Conservation (phyloP, 2,888 invertebrate genomes). For the Steinernema carpocapsae region DNA sequence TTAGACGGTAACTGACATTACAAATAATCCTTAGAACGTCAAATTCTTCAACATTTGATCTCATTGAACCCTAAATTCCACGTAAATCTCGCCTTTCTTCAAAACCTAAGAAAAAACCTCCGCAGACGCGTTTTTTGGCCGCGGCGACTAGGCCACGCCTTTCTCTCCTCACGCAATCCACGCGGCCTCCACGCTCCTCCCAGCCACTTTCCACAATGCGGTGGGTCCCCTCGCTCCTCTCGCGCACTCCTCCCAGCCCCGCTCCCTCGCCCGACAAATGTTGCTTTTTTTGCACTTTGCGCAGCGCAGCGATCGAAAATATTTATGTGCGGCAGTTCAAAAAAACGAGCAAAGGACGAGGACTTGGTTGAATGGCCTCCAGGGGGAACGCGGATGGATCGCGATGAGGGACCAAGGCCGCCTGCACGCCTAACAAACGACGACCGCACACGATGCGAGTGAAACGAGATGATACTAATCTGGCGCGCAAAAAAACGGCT, state of each 20-base stretch:
- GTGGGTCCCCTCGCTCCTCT: not conserved
- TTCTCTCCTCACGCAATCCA: not conserved
- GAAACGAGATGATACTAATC: constrained; percentile 35
- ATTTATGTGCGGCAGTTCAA: constrained; percentile 28
- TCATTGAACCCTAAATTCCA: too few species aligned
- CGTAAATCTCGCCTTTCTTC: too few species aligned
- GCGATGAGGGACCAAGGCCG: not conserved
- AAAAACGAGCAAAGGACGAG: constrained; percentile 30
- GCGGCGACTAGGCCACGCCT: constrained; percentile 7
- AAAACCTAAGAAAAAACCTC: too few species aligned
- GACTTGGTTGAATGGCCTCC: constrained; percentile 28
- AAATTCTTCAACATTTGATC: too few species aligned
- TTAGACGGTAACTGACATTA: too few species aligned
- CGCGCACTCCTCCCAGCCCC: constrained; percentile 4
- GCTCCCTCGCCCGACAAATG: constrained; percentile 20
- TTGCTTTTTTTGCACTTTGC: constrained; percentile 35
- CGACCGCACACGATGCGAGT: constrained; percentile 31
- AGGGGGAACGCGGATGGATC: constrained; percentile 8
- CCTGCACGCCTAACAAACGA: constrained; percentile 2
- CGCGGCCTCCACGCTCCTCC: constrained; percentile 1
- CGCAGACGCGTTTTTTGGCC: not conserved
- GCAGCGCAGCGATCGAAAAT: constrained; percentile 30
- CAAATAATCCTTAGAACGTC: too few species aligned
- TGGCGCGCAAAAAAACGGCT: constrained; percentile 30
- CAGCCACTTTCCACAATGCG: not conserved